These are phyloP conservation scores for Morpho achilles DNA, from an alignment of 2,888 invertebrate species.

Conservation along the genomic window DNA sequence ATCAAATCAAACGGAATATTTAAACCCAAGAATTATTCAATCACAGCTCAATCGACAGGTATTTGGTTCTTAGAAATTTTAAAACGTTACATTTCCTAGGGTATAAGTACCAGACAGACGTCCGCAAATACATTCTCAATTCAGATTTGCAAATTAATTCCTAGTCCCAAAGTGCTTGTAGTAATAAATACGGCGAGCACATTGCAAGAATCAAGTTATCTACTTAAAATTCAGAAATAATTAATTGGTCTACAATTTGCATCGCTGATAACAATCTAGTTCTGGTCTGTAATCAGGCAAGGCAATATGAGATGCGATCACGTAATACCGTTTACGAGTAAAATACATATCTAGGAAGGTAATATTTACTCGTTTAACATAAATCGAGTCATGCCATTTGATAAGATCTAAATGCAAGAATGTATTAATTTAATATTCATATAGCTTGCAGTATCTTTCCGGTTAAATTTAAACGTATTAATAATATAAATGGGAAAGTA, in stretches of 20 bases:
- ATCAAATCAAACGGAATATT: background rate
- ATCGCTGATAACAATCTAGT: slow-evolving; percentile 21
- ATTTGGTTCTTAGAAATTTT: slow-evolving; percentile 6
- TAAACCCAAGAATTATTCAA: slow-evolving; percentile 5
- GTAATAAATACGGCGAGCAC: slow-evolving; percentile 17
- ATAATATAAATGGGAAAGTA: too few species aligned
- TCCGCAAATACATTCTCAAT: slow-evolving; percentile 18
- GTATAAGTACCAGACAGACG: slow-evolving; percentile 10
- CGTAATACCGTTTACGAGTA: slow-evolving; percentile 8
- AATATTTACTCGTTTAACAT: background rate
- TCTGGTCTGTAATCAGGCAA: slow-evolving; percentile 16
- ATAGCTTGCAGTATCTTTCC: background rate
- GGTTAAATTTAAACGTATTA: too few species aligned
- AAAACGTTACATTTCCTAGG: slow-evolving; percentile 12
- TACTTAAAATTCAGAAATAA: slow-evolving; percentile 24
- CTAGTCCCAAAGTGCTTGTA: slow-evolving; percentile 19
- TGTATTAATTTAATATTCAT: background rate
- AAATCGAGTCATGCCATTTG: background rate
- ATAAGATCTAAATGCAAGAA: background rate
- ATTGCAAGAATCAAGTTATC: slow-evolving; percentile 16
- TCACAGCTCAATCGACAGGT: slow-evolving; percentile 11
- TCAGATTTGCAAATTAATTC: slow-evolving; percentile 64
- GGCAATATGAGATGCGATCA: slow-evolving; percentile 19
- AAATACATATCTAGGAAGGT: background rate
- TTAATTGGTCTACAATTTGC: slow-evolving; percentile 25